Base-by-base conservation (phyloP, 1,140 invertebrate genomes). In the Octopus sinensis region DNA sequence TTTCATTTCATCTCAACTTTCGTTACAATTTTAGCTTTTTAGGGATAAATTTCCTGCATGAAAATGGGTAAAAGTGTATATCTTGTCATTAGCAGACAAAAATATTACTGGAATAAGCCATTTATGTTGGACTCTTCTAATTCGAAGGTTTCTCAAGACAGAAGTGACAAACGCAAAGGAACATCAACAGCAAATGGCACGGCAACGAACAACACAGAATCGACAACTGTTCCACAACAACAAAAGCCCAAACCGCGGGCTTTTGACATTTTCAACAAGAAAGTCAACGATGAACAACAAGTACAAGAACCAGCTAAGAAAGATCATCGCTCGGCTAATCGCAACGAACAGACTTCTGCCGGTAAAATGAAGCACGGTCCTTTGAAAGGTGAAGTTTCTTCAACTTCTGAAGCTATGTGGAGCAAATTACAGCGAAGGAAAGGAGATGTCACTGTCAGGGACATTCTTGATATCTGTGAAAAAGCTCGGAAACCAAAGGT, bases 391-490 rank as follows among this genome's bases (percentile, higher is more conserved):
- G 53, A 82, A 62, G 81, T 81, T 30, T 80, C 84, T 10, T 83
- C 86, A 7, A 86, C 86, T 10, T 86, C 86, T 53, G 83, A 88
- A 83, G 85, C 87, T 82, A 89, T 89, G 88, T 85, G 84, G 84
- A 85, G 83, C 53, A 85, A 87, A 43, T 83, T 89, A 6, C 86
- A 86, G 80, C 71, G 82, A 73, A 88, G 87, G 76, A 88, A 88
- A 80, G 89, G 88, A 10, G 85, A 86, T 23, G 88, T 89, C 23
- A 87, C 87, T 53, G 88, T 89, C 73, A 83, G 82, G 30, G 88
- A 89, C 79, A 87, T 90, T 71, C 80, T 89, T 17, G 83, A 83
- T 9, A 82, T 89, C 6, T 90, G 89, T 81, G 84, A 86, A 51
- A 88, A 88, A 79, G 86, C 86, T 0, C 76, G 84, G 10, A 83